A percentile compares a stretch with the other conserved stretches of the same genome.
These are phyloP conservation scores for Epinotia nisella DNA, from an alignment of 2,888 invertebrate species.

Conservation along the genomic window DNA sequence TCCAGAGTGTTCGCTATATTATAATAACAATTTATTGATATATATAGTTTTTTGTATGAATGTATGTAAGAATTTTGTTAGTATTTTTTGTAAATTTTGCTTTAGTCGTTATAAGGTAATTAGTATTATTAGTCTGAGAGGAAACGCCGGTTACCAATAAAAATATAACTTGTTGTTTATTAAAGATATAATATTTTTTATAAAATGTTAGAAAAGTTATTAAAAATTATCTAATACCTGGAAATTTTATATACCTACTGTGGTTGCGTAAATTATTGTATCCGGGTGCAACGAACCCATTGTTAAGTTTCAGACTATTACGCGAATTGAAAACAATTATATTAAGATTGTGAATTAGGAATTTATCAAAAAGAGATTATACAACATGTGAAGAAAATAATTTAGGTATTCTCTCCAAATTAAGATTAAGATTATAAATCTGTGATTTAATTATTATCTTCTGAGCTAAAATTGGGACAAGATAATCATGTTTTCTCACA, in stretches of 20 bases:
- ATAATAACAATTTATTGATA: slow-evolving; percentile 63
- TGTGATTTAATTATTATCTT: slow-evolving; percentile 82
- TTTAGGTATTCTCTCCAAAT: slow-evolving; percentile 72
- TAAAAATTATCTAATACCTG: slow-evolving; percentile 68
- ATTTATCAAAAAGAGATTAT: slow-evolving; percentile 61
- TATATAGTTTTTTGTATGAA: slow-evolving; percentile 66
- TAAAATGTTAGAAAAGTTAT: slow-evolving; percentile 79
- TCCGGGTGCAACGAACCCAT: slow-evolving; percentile 61
- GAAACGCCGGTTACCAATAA: slow-evolving; percentile 85
- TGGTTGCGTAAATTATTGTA: slow-evolving; percentile 78
- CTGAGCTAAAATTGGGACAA: slow-evolving; percentile 67
- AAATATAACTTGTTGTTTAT: slow-evolving; percentile 84
- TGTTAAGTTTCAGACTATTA: slow-evolving; percentile 82
- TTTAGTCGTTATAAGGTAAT: slow-evolving; percentile 78
- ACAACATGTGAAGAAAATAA: slow-evolving; percentile 50
- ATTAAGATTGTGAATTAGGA: slow-evolving; percentile 71
- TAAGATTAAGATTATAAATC: slow-evolving; percentile 71
- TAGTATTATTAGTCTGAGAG: slow-evolving; percentile 84
- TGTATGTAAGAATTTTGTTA: slow-evolving; percentile 70
- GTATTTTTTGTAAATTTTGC: slow-evolving; percentile 79
- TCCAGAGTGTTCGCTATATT: slow-evolving; percentile 80
- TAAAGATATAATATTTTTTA: slow-evolving; percentile 76
- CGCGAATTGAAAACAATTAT: slow-evolving; percentile 66
- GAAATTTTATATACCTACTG: slow-evolving; percentile 68
- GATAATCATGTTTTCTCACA: slow-evolving; percentile 51